These are phyloP conservation scores for Hymenochirus boettgeri DNA, from an alignment of 2,113 vertebrate species.

Conservation along the genomic window DNA sequence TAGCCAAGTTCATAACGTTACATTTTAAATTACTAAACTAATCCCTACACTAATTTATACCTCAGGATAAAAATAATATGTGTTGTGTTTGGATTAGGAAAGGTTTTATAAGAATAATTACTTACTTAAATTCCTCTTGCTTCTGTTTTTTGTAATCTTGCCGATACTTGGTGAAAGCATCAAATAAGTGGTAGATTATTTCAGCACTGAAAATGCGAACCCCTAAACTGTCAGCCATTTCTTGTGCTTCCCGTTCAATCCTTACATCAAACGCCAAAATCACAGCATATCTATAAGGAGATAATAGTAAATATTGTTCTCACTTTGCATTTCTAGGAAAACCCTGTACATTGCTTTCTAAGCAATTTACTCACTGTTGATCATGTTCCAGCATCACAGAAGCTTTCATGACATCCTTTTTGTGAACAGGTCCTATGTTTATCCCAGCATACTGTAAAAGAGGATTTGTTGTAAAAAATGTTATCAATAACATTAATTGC, in stretches of 20 bases:
- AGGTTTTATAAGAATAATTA: too few species aligned
- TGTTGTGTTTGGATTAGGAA: too few species aligned
- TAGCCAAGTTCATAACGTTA: too few species aligned
- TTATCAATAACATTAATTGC: too few species aligned
- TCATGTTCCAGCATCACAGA: conserved; percentile 96
- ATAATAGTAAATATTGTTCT: not conserved
- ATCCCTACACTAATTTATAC: too few species aligned
- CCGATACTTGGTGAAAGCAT: conserved; percentile 94
- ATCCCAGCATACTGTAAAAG: conserved; percentile 87
- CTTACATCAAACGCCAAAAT: conserved; percentile 95
- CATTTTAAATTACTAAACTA: too few species aligned
- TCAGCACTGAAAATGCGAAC: conserved; percentile 94
- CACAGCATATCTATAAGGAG: conserved; percentile 71
- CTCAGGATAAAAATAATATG: too few species aligned
- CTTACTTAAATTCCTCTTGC: conserved; percentile 97
- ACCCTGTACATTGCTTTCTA: too few species aligned
- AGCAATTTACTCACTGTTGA: conserved; percentile 74
- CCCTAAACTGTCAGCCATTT: conserved; percentile 93
- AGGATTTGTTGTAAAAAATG: not conserved
- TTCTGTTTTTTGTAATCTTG: conserved; percentile 98
- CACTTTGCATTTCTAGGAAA: too few species aligned
- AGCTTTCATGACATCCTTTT: conserved; percentile 95
- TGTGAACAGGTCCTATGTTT: conserved; percentile 97
- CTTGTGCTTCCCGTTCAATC: conserved; percentile 92
- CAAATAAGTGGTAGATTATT: conserved; percentile 97